Evolutionary conservation across 2,113 vertebrate genomes (phyloP).

Genomic region (Engraulis encrasicolus): DNA sequence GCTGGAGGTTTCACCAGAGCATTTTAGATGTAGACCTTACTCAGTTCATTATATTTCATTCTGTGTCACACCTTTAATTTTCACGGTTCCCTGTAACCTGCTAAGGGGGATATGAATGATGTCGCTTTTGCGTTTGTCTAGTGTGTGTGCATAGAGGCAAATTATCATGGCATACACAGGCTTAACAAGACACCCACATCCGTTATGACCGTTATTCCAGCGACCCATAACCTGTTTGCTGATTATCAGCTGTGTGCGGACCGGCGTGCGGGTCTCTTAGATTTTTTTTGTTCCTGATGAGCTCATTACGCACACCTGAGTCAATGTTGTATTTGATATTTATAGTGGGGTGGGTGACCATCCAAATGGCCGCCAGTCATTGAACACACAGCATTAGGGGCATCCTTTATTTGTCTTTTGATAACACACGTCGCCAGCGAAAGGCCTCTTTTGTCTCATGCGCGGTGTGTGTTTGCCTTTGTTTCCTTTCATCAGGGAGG

Average conservation of each 20-base stretch:
- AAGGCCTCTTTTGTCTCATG: not conserved
- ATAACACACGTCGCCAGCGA: not conserved
- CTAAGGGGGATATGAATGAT: not conserved
- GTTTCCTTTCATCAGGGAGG: conserved; percentile 80
- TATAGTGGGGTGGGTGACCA: not conserved
- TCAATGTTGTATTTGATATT: not conserved
- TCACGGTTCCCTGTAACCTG: not conserved
- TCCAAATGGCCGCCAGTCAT: not conserved
- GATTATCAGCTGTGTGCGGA: not conserved
- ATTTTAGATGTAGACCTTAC: no score
- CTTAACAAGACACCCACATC: not conserved
- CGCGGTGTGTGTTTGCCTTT: not conserved
- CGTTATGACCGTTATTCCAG: not conserved
- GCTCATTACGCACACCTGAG: not conserved
- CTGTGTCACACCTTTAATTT: no score
- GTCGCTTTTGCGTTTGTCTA: not conserved
- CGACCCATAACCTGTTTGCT: conserved; percentile 15
- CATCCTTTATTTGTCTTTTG: not conserved
- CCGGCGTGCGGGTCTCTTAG: not conserved
- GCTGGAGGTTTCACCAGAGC: no score
- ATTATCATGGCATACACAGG: not conserved
- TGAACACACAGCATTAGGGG: not conserved
- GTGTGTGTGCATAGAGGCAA: not conserved
- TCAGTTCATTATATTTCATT: no score
- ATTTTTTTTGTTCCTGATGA: not conserved